Conservation (phyloP, 2,888 invertebrate species). For the Stenolophus ochropezus region DNA sequence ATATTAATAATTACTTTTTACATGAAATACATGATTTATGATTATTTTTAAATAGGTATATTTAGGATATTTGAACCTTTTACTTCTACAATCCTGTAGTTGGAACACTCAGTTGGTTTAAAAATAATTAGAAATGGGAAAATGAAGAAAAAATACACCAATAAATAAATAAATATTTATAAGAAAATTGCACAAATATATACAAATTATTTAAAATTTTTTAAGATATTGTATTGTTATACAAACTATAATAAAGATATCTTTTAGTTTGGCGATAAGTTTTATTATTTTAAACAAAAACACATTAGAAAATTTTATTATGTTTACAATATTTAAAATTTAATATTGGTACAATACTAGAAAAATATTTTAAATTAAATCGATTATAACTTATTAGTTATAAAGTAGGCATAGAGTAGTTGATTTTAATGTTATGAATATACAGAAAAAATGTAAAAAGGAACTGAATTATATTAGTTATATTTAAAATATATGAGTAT, state of each 20-base stretch:
- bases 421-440: no score
- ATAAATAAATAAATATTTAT: not conserved
- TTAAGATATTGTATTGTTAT: not conserved
- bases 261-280: not conserved
- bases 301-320: not conserved
- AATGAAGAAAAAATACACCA: not conserved
- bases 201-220: not conserved
- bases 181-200: not conserved
- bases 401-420: no score
- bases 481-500: no score
- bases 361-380: no score
- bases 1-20: conserved; percentile 26
- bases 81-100: no score
- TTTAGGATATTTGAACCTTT: not conserved
- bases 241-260: not conserved
- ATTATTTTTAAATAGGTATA: no score
- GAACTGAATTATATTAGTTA: no score
- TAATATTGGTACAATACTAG: not conserved
- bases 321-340: not conserved
- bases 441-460: no score
- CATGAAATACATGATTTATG: not conserved
- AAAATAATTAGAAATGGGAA: not conserved
- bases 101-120: not conserved
- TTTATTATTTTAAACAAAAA: not conserved
- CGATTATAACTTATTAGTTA: no score